Evolutionary conservation across 2,888 invertebrate genomes (phyloP), one percentile per base, ranked within the genome.

Genomic region (Phymatocera aterrima): DNA sequence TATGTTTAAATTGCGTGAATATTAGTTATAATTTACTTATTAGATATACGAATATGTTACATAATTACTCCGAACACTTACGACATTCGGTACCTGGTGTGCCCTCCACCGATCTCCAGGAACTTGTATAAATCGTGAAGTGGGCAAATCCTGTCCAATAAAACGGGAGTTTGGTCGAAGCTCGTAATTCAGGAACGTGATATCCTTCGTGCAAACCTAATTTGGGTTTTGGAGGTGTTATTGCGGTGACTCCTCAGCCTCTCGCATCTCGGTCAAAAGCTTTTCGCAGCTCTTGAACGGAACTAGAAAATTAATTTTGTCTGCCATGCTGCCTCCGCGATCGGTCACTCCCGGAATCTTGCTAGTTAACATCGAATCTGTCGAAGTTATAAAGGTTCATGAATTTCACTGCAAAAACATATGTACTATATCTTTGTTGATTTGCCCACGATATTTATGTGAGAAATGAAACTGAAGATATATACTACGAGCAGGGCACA

Each of bases 71-170:
- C n/a, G n/a, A 64, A 18, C 85, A 93, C 95, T 91, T 91, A 97
- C 97, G 90, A 97, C 97, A 90, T 97, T 97, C 37, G 97, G 93
- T 89, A 95, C 96, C 87, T 97, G 97, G 87, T 97, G 97, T 21
- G 96, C 97, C n/a, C n/a, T n/a, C 92, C 95, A 97, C 88, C 97
- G 96, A 89, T 97, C 97, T n/a, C 86, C 96, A 96, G 0, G 96
- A 95, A 64, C 97, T 92, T 87, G 94, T 96, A 89, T 96, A 97
- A 0, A 97, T 91, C 0, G 97, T 97, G 0, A 95, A 95, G 87
- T 97, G 97, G 0, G 97, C 97, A 87, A 97, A 97, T 18, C 97
- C 97, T 0, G 96, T 97, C 97, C 97, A 97, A 89, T 34, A 31
- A 72, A 48, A 72, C 51, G 48, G 15, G 48, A 51, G n/a, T 43